Base-by-base conservation (phyloP, 1,140 invertebrate species). In the Bombus haemorrhoidalis region DNA sequence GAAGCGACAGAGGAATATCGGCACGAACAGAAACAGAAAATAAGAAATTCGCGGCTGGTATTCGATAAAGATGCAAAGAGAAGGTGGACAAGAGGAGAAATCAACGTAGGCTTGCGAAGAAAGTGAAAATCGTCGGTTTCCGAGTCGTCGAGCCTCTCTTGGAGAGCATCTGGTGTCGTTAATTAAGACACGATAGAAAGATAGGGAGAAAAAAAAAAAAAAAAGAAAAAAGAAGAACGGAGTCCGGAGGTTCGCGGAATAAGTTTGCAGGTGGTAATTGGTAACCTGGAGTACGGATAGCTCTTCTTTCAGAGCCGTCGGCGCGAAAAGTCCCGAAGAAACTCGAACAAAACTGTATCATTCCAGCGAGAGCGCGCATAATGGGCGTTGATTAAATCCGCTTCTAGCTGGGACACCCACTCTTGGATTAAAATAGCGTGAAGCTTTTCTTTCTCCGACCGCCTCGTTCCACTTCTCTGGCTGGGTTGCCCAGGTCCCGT, bases 331-430 rank as follows among this genome's bases (percentile, higher is more conserved):
- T 89, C 74, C 72, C 77, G 74, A 71, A 86, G 83, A 90, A 90
- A 90, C 89, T 90, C 90, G 39, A 78, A 62, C 86, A 80, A 79
- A 88, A 83, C 72, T 85, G 88, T 79, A 87, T 85, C 88, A 76
- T 90, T 88, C 62, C 89, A 68, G 86, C 76, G 66, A 90, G 80
- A 77, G 86, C 75, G 85, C 75, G 86, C 79, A 90, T 90, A 90
- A 91, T 91, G 87, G 83, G 66, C 89, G 84, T 83, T 91, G 89
- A 91, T 91, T 91, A 91, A 91, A 91, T 91, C 81, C 80, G 83
- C 78, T 86, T 87, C 84, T 85, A 83, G 59, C 68, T 62, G 81
- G 78, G 81, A 87, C 82, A 85, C 87, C 77, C 87, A 88, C 78
- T 91, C 77, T 66, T 39, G 72, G 75, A 88, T 90, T 90, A 86